Conservation (phyloP, 2,888 invertebrate genomes). For the Macaria notata region DNA sequence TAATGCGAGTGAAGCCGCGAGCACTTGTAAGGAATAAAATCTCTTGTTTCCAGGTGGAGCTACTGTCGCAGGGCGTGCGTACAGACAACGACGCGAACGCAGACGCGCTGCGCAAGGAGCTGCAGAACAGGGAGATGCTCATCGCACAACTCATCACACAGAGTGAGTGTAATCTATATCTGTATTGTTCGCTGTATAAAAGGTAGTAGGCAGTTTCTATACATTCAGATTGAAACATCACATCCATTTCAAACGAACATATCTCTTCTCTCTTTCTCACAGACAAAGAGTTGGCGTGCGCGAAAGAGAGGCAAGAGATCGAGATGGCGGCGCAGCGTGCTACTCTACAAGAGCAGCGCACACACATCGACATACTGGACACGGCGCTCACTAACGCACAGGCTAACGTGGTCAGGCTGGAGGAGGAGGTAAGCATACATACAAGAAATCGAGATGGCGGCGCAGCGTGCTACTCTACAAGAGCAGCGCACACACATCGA, state of each 20-base stretch:
- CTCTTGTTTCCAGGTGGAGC: constrained; percentile 70
- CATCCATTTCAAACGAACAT: not conserved
- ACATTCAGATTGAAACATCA: no score
- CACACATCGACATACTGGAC: constrained; percentile 95
- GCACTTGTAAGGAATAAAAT: no score
- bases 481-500: constrained; percentile 97
- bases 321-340: constrained; percentile 94
- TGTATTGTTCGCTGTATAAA: no score
- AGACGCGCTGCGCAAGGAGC: constrained; percentile 85
- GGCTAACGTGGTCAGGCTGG: constrained; percentile 91
- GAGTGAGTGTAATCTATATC: constrained; percentile 80
- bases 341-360: constrained; percentile 94
- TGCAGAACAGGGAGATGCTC: constrained; percentile 89
- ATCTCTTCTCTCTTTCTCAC: constrained; percentile 7
- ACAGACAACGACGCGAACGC: constrained; percentile 65
- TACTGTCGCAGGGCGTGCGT: constrained; percentile 82
- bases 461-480: constrained; percentile 93
- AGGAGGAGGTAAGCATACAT: constrained; percentile 88
- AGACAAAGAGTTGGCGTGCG: constrained; percentile 94
- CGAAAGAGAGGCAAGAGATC: constrained; percentile 95
- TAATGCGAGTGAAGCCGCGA: no score
- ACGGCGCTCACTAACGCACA: constrained; percentile 96
- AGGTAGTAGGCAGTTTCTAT: no score
- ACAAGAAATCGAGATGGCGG: constrained; percentile 93
- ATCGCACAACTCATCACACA: constrained; percentile 94